Evolutionary conservation across 2,888 invertebrate species (phyloP).

Genomic region (Suillia variegata): DNA sequence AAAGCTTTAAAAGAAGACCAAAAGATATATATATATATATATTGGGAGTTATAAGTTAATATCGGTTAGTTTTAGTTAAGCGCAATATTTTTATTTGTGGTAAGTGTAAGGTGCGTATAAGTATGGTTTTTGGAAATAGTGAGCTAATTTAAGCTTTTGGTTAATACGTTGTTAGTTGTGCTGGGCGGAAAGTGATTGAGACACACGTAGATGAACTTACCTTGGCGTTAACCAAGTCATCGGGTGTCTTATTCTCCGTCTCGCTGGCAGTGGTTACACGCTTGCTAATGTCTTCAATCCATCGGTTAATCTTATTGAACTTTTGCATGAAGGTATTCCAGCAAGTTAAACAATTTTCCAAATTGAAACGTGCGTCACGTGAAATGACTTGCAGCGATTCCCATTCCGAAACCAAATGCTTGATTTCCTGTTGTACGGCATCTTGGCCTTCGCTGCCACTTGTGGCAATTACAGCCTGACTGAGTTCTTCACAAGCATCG

Average conservation of each 20-base stretch:
- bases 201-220: slow-evolving; percentile 51
- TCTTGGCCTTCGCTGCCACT: slow-evolving; percentile 86
- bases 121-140: neutral
- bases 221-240: slow-evolving; percentile 77
- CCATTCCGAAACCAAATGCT: slow-evolving; percentile 81
- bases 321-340: slow-evolving; percentile 83
- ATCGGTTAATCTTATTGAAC: slow-evolving; percentile 73
- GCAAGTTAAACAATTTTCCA: slow-evolving; percentile 76
- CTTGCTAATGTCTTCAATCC: slow-evolving; percentile 74
- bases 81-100: neutral
- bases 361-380: slow-evolving; percentile 75
- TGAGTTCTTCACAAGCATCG: slow-evolving; percentile 74
- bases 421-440: slow-evolving; percentile 78
- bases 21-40: neutral
- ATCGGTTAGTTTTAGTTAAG: neutral
- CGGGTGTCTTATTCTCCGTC: slow-evolving; percentile 77
- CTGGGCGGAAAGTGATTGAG: neutral
- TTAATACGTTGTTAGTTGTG: neutral
- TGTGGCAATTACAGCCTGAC: slow-evolving; percentile 75
- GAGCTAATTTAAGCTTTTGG: neutral
- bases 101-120: neutral
- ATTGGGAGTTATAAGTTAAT: neutral
- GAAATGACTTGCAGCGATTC: slow-evolving; percentile 78
- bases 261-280: slow-evolving; percentile 70
- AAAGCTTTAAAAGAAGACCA: neutral